Base-by-base conservation (phyloP, 2,888 invertebrate species). In the Agonum fuliginosum region DNA sequence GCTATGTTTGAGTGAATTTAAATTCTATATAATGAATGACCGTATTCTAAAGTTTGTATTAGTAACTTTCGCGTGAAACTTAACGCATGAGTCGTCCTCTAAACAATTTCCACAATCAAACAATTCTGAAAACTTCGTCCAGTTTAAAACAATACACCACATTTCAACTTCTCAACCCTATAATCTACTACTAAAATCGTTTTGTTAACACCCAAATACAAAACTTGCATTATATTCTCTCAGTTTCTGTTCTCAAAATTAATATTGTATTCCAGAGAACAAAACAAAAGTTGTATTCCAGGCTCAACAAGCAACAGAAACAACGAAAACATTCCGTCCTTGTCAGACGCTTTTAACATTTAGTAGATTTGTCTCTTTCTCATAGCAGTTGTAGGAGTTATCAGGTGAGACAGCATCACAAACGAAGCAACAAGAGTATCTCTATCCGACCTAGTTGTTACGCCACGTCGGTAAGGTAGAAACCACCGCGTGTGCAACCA, bases 401-500 rank as follows among this genome's bases (percentile, higher is more conserved):
- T 71, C 71, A 71, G 48, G 71, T 71, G 71, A 48, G 48, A 51
- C 71, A 71, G 34, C 58, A 20, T 62, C 30, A 30, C 58, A 62
- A 62, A 62, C 41, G 67, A 41, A 67, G n/a, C 67, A 67, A 67
- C 67, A 67, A 67, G 67, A 71, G 71, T 71, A 51, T 48, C 70
- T 48, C 17, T 51, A 46, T 70, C 14, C 48, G 71, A 71, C 71
- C 71, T 71, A 71, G 71, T 71, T 71, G 71, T 51, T 62, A 62
- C 30, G 34, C 34, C 14, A 27, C 34, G 54, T 54, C 54, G 54
- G 54, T 17, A 22, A 54, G 54, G 54, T 54, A 54, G 54, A 2
- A 54, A 54, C 54, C 54, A 24, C 54, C 54, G 54, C 54, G 24
- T 24, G 24, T 54, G 54, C 24, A 54, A 54, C 54, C 54, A 54